Evolutionary conservation across 2,797 vertebrate genomes (phyloP).

Genomic region (Alca torda): DNA sequence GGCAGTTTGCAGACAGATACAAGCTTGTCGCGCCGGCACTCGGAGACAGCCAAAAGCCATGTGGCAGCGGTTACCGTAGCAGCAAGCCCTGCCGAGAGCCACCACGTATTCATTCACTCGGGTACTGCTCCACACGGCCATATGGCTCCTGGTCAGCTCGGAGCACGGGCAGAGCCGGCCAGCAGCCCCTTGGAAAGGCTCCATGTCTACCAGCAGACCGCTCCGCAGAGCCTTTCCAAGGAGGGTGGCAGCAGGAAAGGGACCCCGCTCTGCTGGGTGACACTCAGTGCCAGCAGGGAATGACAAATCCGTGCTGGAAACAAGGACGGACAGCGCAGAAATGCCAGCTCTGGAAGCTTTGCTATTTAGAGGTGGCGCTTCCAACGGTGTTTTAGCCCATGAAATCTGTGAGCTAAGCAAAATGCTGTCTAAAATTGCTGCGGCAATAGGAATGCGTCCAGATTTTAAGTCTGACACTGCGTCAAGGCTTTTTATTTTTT

Average conservation of each 20-base stretch:
- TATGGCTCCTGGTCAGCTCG: background rate
- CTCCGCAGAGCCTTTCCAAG: background rate
- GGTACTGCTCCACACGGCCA: fast-evolving
- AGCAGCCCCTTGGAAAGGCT: background rate
- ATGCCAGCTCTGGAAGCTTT: background rate
- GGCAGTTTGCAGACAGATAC: background rate
- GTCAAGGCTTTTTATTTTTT: background rate
- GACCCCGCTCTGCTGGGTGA: background rate
- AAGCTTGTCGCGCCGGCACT: background rate
- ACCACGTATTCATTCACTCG: fast-evolving
- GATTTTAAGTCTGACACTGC: background rate
- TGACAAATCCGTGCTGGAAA: background rate
- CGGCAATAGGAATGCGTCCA: background rate
- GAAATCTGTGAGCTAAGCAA: background rate
- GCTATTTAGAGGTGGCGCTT: background rate
- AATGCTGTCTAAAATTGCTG: background rate
- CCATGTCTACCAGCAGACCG: fast-evolving
- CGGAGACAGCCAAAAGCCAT: background rate
- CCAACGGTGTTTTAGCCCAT: background rate
- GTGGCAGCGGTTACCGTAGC: fast-evolving
- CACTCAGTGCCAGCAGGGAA: background rate
- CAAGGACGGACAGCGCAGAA: fast-evolving
- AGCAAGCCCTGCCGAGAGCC: background rate
- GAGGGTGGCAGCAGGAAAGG: background rate
- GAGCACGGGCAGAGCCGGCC: background rate